Evolutionary conservation across 37 sponge, comb jelly and placozoan species (phyloP).

Genomic region (Chondrosia reniformis): DNA sequence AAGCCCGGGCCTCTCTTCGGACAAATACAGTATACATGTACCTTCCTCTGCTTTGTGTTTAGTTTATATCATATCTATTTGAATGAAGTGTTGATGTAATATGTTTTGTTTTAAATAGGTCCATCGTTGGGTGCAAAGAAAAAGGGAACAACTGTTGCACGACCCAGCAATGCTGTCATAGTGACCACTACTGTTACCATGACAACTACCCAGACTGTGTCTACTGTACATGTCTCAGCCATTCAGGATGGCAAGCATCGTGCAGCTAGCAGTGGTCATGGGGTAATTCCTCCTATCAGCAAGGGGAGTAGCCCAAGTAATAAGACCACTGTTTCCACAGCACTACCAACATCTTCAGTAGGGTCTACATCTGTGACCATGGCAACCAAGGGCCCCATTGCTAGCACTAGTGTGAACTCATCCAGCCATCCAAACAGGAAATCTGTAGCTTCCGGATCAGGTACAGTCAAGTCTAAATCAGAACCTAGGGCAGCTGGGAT

Average conservation of each 20-base stretch:
- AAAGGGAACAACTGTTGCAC: too few species aligned
- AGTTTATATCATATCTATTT: too few species aligned
- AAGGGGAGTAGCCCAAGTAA: background rate
- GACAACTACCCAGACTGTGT: background rate
- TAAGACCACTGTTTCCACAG: background rate
- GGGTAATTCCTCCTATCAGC: background rate
- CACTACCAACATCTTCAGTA: background rate
- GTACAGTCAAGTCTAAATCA: background rate
- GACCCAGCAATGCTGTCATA: too few species aligned
- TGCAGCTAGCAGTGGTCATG: too few species aligned
- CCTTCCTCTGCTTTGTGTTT: too few species aligned
- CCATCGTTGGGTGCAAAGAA: too few species aligned
- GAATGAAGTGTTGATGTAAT: too few species aligned
- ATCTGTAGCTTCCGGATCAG: background rate
- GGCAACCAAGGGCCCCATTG: conserved; percentile 16
- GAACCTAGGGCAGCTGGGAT: background rate
- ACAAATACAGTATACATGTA: too few species aligned
- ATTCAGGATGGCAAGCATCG: too few species aligned
- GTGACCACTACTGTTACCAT: background rate
- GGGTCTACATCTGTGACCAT: conserved; percentile 19
- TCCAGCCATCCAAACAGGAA: background rate
- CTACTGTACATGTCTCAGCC: background rate
- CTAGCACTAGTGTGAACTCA: background rate
- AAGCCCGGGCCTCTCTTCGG: too few species aligned
- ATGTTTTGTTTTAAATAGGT: too few species aligned